Conservation (phyloP, 1,140 invertebrate genomes). For the Danaus plexippus region DNA sequence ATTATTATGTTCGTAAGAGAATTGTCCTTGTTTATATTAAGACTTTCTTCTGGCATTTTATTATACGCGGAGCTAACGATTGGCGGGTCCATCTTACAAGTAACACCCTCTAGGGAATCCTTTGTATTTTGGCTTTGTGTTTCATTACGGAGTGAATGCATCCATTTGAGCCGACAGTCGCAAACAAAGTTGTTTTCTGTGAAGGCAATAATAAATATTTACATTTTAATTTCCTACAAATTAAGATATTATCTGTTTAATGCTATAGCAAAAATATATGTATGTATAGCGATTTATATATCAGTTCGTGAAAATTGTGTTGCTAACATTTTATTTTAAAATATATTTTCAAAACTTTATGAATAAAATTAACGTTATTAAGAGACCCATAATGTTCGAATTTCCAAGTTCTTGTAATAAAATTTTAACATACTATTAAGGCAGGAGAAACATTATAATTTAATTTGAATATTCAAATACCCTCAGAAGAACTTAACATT, state of each 20-base stretch:
- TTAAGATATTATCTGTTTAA: conserved; percentile 9
- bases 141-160: conserved; percentile 80
- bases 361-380: too few relatives aligned
- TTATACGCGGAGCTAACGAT: conserved; percentile 59
- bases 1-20: conserved; percentile 36
- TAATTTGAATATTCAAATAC: too few relatives aligned
- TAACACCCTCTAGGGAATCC: conserved; percentile 76
- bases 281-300: neutral
- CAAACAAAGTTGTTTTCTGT: conserved; percentile 85
- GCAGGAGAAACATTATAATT: too few relatives aligned
- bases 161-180: conserved; percentile 84
- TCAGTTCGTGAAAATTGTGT: too few relatives aligned
- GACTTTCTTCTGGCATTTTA: conserved; percentile 49
- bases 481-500: too few relatives aligned
- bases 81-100: conserved; percentile 76
- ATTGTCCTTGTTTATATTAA: conserved; percentile 44
- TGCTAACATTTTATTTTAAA: neutral
- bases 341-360: too few relatives aligned
- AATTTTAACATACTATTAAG: too few relatives aligned
- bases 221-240: neutral
- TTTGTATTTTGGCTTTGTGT: conserved; percentile 79
- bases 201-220: conserved; percentile 35
- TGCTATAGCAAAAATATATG: conserved; percentile 4
- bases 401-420: too few relatives aligned
- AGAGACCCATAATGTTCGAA: too few relatives aligned